Base-by-base conservation (phyloP, 2,113 vertebrate species). In the Poeciliopsis turrubarensis region DNA sequence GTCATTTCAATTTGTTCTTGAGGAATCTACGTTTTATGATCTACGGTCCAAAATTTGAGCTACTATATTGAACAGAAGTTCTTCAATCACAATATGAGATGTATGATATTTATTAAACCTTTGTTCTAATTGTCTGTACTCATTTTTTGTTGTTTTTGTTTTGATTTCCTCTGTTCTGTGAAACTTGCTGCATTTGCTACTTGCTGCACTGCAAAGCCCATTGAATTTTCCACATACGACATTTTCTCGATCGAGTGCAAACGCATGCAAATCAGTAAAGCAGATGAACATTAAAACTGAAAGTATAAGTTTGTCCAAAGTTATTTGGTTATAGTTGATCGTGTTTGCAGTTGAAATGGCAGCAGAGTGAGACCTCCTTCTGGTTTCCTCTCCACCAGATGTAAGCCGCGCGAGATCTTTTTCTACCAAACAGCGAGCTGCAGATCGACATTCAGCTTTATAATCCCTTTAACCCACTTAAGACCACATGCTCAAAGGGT, bases 371-470 rank as follows among this genome's bases (percentile, higher is more conserved):
- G 77, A 82, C 65, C 37, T 89, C 89, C 37, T 3, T 3, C 7
- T 14, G 0, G n/a, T 57, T 11, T 54, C 37, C 1, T 84, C 72
- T 80, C 19, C 68, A 66, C 4, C n/a, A 11, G 81, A 80, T 72
- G 77, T 68, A 89, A 93, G 65, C 89, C 83, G 84, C 89, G 89
- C 87, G 86, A 92, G 90, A 92, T 87, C 86, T 91, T 79, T 37
- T 70, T 73, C 54, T 79, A 69, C 11, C 54, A 73, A 70, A 66
- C 29, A 37, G 57, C 26, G 26, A 81, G 66, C 68, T 39, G 25
- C 88, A 82, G 87, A 87, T 83, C 82, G 67, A 74, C 81, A 71
- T 62, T 89, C 85, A 83, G 89, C 83, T 83, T 73, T 12, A 68
- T 8, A 15, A 34, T 63, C 63, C 54, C 64, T 29, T 8, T 4